A percentile compares a stretch with the other conserved stretches of the same genome.
Conservation (phyloP, 2,888 invertebrate species). For the Rotaria socialis region DNA sequence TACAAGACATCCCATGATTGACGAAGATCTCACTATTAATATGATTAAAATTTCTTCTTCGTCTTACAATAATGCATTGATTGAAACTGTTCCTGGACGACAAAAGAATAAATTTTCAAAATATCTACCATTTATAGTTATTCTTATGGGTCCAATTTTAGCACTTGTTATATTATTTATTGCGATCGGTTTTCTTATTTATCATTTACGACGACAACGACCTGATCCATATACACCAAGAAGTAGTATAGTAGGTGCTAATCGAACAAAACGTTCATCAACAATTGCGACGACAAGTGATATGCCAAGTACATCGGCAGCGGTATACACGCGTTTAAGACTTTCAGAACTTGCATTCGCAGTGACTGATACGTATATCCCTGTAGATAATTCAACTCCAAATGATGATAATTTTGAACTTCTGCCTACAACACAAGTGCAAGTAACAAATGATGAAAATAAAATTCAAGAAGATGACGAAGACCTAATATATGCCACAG, state of each 20-base stretch:
- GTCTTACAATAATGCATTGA: neutral
- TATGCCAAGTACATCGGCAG: neutral
- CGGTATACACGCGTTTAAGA: neutral
- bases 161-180: neutral
- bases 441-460: neutral
- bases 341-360: neutral
- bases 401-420: neutral
- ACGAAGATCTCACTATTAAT: no score
- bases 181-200: neutral
- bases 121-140: neutral
- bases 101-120: neutral
- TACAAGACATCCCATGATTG: no score
- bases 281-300: neutral
- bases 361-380: neutral
- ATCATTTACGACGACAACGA: neutral
- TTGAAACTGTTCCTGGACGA: neutral
- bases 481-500: neutral
- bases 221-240: neutral
- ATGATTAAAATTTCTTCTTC: no score
- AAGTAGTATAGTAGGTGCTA: neutral
- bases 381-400: neutral
- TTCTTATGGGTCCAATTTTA: neutral
- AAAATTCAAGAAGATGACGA: neutral
- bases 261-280: neutral
- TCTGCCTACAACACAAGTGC: neutral